phyloP scores from a whole-genome alignment of 2,888 invertebrate species.

The Apodemia hepburni region DNA sequence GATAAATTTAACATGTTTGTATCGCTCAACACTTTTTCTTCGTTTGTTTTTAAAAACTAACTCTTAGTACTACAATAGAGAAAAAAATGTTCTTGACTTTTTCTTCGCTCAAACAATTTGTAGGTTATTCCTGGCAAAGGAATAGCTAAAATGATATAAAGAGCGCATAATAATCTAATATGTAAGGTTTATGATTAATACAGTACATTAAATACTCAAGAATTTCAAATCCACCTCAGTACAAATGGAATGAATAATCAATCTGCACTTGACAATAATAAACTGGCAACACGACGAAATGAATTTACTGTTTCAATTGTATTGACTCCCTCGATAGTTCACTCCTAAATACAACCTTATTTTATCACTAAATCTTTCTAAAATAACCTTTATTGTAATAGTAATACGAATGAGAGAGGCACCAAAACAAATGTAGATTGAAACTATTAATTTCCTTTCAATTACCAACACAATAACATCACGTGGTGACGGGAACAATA shows the following conservation, averaged over 20 bases:
- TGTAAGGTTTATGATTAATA: too few species aligned
- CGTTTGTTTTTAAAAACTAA: too few species aligned
- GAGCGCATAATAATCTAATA: too few species aligned
- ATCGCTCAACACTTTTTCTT: too few species aligned
- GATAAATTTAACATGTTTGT: too few species aligned
- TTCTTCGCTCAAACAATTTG: too few species aligned
- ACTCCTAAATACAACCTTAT: slow-evolving; percentile 31
- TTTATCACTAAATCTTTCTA: slow-evolving; percentile 24
- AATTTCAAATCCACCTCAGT: slow-evolving; percentile 10
- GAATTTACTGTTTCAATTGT: slow-evolving; percentile 43
- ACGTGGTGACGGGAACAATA: slow-evolving; percentile 60
- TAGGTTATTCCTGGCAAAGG: too few species aligned
- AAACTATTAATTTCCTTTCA: slow-evolving; percentile 72
- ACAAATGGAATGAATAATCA: slow-evolving; percentile 36
- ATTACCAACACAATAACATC: slow-evolving; percentile 65
- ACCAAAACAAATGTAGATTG: slow-evolving; percentile 38
- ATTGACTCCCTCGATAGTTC: slow-evolving; percentile 47
- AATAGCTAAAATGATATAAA: too few species aligned
- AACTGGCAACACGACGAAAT: slow-evolving; percentile 42
- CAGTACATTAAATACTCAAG: not conserved
- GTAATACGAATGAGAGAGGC: slow-evolving; percentile 28
- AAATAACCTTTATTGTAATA: slow-evolving; percentile 34
- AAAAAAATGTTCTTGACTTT: too few species aligned
- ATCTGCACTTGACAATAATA: slow-evolving; percentile 44
- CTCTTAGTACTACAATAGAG: too few species aligned